Base-by-base conservation (phyloP, 2,888 invertebrate genomes). In the Gymnoscelis rufifasciata region DNA sequence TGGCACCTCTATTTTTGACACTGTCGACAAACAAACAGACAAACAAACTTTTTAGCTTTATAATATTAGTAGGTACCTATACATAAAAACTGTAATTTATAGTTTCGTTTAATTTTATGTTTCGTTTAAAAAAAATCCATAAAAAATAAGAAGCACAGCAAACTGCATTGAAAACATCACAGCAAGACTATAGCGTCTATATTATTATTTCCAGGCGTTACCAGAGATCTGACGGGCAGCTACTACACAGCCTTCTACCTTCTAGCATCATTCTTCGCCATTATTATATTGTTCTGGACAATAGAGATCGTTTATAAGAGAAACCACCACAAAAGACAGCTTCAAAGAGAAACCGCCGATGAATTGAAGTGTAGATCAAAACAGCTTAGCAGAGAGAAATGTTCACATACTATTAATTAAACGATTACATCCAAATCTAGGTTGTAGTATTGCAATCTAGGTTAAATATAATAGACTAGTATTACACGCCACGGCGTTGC, bases 211-310 rank as follows among this genome's bases (percentile, higher is more conserved):
- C 2, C 70, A 92, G 92, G 91, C 54, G 77, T 87, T 23, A 78
- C 92, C n/a, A 88, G 90, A 59, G 89, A 90, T 43, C 63, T 83
- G 48, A 91, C 92, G 0, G 73, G 88, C 30, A 92, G 91, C 62
- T 90, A 90, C 57, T 70, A 79, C 0, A 80, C 90, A 41, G 90
- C 89, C 5, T 90, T 92, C 57, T 89, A 91, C 57, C 68, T 90
- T 4, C 66, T 92, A 7, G 83, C 90, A 15, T 78, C 76, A 1
- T 68, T 63, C 29, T 74, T 68, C 12, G 78, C 71, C 0, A 70
- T 77, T 7, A 62, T 78, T 1, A 47, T 65, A 0, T 52, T 82
- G 29, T 74, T 80, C 54, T 83, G 83, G 83, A 61, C 67, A 8
- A 75, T 83, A 44, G 83, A 83, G 54, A 48, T 82, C 2, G 62